Evolutionary conservation across 2,113 vertebrate genomes (phyloP), one percentile per base, ranked within the genome.

Genomic region (Passer montanus): DNA sequence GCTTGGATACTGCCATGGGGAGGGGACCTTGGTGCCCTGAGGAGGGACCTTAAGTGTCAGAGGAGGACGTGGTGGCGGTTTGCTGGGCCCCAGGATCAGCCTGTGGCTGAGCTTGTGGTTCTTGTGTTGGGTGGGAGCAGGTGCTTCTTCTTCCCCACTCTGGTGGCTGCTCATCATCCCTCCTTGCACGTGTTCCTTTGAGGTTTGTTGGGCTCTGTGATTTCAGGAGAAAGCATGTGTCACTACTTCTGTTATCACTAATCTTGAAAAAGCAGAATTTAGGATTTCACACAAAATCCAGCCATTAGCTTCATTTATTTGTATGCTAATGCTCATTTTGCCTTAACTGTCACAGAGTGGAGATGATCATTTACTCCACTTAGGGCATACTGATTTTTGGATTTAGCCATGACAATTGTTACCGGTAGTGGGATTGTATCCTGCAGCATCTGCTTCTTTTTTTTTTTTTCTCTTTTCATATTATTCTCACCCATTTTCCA

Each of bases 231-330:
- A 90, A 74, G 8, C 30, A 15, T 37, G 43, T 63, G 20, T 88
- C 59, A 37, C 5, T 1, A 21, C 83, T 86, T 94, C 73, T 95
- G 41, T 81, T 96, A 72, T 87, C 23, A 17, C 31, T 83, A 30
- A 33, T 73, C 50, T 43, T 88, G 50, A 74, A 85, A 90, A 95
- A 89, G n/a, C 66, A 87, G 84, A 94, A 87, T 2, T 81, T 37
- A 23, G 56, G 67, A 53, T 72, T 92, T 90, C 33, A 37, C 15
- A 60, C 68, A 78, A 90, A 85, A 87, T 77, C 19, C 28, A 75
- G 26, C 6, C n/a, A 37, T 93, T 88, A 60, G 69, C 67, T 90
- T 91, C 2, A 3, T 83, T 47, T 21, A 27, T 81, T 72, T 44
- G 4, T 86, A 27, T 86, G 76, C n/a, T 81, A 80, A 47, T 75